Conservation (phyloP, 2,113 vertebrate species). For the Xiphias gladius region DNA sequence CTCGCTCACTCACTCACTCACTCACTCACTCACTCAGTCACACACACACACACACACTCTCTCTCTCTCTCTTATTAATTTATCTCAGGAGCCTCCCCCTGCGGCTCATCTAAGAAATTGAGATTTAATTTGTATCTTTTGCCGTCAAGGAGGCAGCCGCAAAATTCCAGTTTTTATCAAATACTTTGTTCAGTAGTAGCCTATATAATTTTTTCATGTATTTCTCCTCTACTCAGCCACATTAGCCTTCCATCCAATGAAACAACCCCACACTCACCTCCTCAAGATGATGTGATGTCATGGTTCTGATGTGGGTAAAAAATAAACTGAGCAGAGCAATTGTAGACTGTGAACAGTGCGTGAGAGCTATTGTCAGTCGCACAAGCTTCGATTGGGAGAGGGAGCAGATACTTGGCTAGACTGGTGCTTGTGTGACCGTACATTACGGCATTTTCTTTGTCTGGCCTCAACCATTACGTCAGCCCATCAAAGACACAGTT, state of each 20-base stretch:
- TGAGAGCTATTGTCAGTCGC: background rate
- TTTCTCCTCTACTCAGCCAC: background rate
- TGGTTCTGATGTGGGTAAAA: background rate
- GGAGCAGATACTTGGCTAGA: background rate
- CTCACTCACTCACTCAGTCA: slow-evolving; percentile 6
- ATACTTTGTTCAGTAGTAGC: slow-evolving; percentile 3
- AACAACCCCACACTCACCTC: background rate
- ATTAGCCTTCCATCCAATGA: slow-evolving; percentile 1
- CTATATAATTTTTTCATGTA: background rate
- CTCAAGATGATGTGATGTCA: background rate
- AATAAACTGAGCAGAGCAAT: slow-evolving; percentile 1
- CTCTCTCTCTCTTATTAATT: slow-evolving; percentile 27
- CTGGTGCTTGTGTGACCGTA: background rate
- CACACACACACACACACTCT: background rate
- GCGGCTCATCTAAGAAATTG: slow-evolving; percentile 37
- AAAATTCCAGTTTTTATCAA: slow-evolving; percentile 26
- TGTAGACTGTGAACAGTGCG: background rate
- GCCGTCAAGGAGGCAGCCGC: background rate
- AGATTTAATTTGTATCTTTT: slow-evolving; percentile 55
- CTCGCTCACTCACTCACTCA: background rate
- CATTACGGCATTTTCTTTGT: slow-evolving; percentile 20
- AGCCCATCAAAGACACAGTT: background rate
- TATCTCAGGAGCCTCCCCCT: slow-evolving; percentile 28
- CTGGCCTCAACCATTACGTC: slow-evolving; percentile 19
- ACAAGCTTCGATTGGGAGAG: background rate